Evolutionary conservation across 2,888 invertebrate species (phyloP), one percentile per base, ranked within the genome.

Genomic region (Sinotaia quadrata): DNA sequence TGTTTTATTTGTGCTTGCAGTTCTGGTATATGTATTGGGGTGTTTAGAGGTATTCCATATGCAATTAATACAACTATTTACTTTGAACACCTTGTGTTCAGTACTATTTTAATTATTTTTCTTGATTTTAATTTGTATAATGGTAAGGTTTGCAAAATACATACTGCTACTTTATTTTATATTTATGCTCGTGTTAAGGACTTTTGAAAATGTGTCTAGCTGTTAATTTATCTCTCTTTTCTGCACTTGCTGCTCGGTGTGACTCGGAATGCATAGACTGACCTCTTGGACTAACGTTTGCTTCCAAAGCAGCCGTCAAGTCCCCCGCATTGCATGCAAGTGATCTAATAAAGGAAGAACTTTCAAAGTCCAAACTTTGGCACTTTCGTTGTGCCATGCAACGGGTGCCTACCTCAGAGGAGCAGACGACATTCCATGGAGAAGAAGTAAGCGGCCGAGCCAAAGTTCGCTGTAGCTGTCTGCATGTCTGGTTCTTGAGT

Each of bases 401-500:
- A 29, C 54, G 63, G 8, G 63, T 63, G 52, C 52, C 63, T 33
- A 63, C 54, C n/a, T 63, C 63, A n/a, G 63, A 63, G 63, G 63
- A 63, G 54, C 63, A 63, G 63, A 54, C 63, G 36, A 7, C 63
- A 27, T 29, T 33, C 2, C 21, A 63, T 36, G 63, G 36, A 47
- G 36, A 63, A 36, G 62, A 37, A 24, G 62, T 36, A 24, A 47
- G 31, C 18, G 21, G 37, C 7, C 51, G 18, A 7, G 63, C 51
- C 10, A 24, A 2, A 36, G 27, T 36, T 4, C 52, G 41, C 29
- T 63, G 63, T 41, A 52, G 37, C 63, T 63, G 63, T 31, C 54
- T 63, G 29, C 63, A 63, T 37, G 63, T 54, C 15, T 63, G 63
- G 63, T 54, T 63, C 29, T 15, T 63, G 37, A 63, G 63, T 52